Evolutionary conservation across 2,888 invertebrate species (phyloP).

Genomic region (Iselma pallidipennis): DNA sequence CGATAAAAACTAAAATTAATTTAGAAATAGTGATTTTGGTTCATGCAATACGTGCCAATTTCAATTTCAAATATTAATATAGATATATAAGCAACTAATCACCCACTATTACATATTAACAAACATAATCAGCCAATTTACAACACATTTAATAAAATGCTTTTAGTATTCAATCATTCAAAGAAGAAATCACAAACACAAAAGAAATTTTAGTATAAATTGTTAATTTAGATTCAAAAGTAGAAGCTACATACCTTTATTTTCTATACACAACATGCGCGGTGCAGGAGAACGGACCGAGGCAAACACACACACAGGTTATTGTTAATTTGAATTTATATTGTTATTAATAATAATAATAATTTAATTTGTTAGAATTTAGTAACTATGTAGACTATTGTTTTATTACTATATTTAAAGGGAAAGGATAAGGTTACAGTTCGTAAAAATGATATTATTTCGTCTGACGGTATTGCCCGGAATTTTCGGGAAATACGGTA

Average conservation of each 20-base stretch:
- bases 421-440: no score
- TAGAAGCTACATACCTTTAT: constrained; percentile 56
- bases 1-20: not conserved
- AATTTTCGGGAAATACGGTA: not conserved
- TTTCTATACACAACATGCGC: constrained; percentile 56
- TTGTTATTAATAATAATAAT: not conserved
- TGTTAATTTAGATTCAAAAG: constrained; percentile 17
- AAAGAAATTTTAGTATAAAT: not conserved
- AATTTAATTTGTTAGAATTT: not conserved
- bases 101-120: constrained; percentile 8
- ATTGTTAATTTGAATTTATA: constrained; percentile 30
- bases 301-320: constrained; percentile 51
- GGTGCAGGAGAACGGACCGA: constrained; percentile 50
- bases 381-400: no score
- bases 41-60: constrained; percentile 24
- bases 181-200: not conserved
- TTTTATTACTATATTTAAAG: no score
- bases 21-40: not conserved
- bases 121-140: constrained; percentile 19
- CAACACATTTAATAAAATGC: constrained; percentile 5
- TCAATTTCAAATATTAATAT: not conserved
- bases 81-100: constrained; percentile 16
- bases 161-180: not conserved
- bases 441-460: no score
- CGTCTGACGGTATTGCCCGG: not conserved